A percentile compares a stretch with the other conserved stretches of the same genome.
Evolutionary conservation across 2,113 vertebrate species (phyloP).

Genomic region (Pteronura brasiliensis): DNA sequence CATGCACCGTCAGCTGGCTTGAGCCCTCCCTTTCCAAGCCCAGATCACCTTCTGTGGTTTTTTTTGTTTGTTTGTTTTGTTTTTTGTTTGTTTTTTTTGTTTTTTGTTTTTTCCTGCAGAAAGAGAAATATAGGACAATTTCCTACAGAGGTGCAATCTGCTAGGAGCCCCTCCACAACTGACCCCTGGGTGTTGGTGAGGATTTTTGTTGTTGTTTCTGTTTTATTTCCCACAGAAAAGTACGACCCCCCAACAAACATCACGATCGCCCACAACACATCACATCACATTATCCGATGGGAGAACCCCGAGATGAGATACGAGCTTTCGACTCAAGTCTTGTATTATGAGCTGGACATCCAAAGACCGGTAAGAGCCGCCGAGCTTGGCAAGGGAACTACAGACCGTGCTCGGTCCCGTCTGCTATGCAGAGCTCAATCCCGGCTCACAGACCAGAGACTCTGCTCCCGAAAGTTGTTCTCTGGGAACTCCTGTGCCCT

Average conservation of each 20-base stretch:
- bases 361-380: background rate
- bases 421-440: background rate
- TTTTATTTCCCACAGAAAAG: background rate
- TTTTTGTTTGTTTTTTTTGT: no score
- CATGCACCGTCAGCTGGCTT: rapidly evolving
- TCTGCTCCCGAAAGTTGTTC: background rate
- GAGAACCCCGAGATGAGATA: background rate
- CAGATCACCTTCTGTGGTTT: no score
- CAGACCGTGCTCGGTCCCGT: rapidly evolving
- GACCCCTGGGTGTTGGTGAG: rapidly evolving
- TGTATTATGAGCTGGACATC: background rate
- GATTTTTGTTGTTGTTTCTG: background rate
- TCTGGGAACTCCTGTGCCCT: background rate
- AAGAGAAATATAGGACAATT: rapidly evolving
- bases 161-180: rapidly evolving
- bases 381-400: rapidly evolving
- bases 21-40: no score
- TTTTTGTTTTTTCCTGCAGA: no score
- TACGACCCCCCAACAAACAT: background rate
- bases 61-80: no score
- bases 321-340: rapidly evolving
- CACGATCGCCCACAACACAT: rapidly evolving
- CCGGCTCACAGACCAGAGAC: rapidly evolving
- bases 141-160: rapidly evolving
- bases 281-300: background rate